Percentiles rank a stretch among this genome's conserved stretches.
Conservation (phyloP, 2,888 invertebrate species). For the Gastrophysa polygoni region DNA sequence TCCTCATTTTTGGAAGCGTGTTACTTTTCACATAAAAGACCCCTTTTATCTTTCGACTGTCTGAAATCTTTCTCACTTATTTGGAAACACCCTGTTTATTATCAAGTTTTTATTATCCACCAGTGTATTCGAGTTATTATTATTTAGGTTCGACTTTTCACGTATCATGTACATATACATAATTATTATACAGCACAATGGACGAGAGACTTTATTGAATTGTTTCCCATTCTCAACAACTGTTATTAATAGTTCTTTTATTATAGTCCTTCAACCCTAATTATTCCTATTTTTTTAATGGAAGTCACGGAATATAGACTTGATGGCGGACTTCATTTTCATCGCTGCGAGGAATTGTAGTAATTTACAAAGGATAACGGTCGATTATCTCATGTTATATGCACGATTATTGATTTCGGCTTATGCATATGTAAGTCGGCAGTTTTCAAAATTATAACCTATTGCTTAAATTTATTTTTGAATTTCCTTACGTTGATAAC, state of each 20-base stretch:
- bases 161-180: not conserved
- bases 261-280: constrained; percentile 23
- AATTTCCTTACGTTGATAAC: no score
- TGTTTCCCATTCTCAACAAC: constrained; percentile 22
- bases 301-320: constrained; percentile 24
- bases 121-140: no score
- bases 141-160: no score
- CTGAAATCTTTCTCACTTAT: no score
- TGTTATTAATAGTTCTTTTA: constrained; percentile 24
- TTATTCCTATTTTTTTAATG: constrained; percentile 27
- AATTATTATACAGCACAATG: constrained; percentile 16
- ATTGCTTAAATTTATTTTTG: not conserved
- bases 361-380: constrained; percentile 17
- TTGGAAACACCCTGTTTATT: no score
- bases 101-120: no score
- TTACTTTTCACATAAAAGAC: no score
- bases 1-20: no score
- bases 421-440: not conserved
- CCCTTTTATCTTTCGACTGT: no score
- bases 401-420: constrained; percentile 16
- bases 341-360: constrained; percentile 15
- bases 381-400: constrained; percentile 18
- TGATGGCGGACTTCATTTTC: constrained; percentile 18
- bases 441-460: not conserved
- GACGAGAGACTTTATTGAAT: constrained; percentile 20